These are phyloP conservation scores for Lepus americanus DNA, from an alignment of 2,113 vertebrate genomes.

Conservation along the genomic window DNA sequence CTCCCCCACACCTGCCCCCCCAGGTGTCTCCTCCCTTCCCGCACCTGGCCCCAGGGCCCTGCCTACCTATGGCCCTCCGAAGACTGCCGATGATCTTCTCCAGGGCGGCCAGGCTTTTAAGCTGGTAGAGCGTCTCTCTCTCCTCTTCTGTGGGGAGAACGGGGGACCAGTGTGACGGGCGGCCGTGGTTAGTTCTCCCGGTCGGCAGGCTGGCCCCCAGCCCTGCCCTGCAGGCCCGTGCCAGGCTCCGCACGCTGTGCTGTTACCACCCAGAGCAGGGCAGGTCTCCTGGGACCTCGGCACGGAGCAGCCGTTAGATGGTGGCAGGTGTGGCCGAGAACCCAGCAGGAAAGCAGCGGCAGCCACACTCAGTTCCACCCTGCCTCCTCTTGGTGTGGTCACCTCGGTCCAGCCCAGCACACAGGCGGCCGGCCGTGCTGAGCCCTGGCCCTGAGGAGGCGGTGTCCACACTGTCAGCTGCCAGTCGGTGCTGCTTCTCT, in stretches of 20 bases:
- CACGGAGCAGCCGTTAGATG: background rate
- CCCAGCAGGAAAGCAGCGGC: background rate
- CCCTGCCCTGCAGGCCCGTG: no score
- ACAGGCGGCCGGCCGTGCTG: no score
- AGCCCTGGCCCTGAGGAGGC: no score
- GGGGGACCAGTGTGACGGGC: background rate
- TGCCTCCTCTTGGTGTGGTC: no score
- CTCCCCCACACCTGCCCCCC: no score
- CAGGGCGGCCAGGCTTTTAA: conserved; percentile 57
- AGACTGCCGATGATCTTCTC: conserved; percentile 57
- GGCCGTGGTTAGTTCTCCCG: background rate
- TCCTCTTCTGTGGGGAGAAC: conserved; percentile 68
- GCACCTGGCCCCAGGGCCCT: background rate
- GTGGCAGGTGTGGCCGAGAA: background rate
- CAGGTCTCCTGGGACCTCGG: background rate
- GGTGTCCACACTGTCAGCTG: no score
- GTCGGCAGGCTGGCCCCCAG: background rate
- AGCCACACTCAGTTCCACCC: no score
- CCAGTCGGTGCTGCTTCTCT: background rate
- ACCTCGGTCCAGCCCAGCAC: background rate
- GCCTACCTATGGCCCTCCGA: conserved; percentile 68
- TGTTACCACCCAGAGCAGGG: background rate
- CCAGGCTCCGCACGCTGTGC: no score
- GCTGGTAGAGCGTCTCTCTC: conserved; percentile 45
- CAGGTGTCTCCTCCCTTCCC: background rate